Evolutionary conservation across 2,797 vertebrate species (phyloP).

Genomic region (Hyperoplus lanceolatus): DNA sequence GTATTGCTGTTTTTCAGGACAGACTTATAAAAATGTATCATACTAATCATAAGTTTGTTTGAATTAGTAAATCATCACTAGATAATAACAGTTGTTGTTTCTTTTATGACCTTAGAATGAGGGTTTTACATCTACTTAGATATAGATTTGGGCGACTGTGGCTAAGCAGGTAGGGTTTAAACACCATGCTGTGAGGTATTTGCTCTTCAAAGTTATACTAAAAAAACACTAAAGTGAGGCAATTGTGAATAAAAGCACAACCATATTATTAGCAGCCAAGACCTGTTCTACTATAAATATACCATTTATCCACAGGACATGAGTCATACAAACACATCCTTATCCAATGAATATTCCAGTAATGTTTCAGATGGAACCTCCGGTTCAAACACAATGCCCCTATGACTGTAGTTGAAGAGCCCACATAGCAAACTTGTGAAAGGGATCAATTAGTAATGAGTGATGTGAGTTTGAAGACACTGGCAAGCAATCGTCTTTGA

Average conservation of each 20-base stretch:
- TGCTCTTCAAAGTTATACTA: conserved; percentile 7
- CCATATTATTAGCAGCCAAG: conserved; percentile 40
- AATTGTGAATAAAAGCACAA: conserved; percentile 26
- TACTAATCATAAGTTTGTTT: too few relatives aligned
- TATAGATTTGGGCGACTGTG: too few relatives aligned
- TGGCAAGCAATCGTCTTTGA: conserved; percentile 60
- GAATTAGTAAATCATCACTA: too few relatives aligned
- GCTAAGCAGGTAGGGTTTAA: background rate
- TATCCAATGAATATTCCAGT: conserved; percentile 15
- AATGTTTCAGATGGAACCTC: conserved; percentile 18
- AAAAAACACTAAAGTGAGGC: background rate
- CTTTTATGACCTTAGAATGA: too few relatives aligned
- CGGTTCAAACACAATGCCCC: conserved; percentile 45
- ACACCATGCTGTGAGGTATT: background rate
- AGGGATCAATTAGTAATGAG: conserved; percentile 63
- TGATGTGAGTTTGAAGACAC: conserved; percentile 57
- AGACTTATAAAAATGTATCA: too few relatives aligned
- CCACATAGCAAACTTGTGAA: conserved; percentile 16
- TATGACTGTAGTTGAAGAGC: conserved; percentile 31
- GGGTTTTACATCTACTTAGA: too few relatives aligned
- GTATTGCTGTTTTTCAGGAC: too few relatives aligned
- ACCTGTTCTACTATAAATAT: background rate
- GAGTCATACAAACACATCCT: conserved; percentile 30
- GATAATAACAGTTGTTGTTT: too few relatives aligned
- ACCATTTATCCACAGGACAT: conserved; percentile 35